Base-by-base conservation (phyloP, 2,797 vertebrate species). In the Scomberomorus guttatus region DNA sequence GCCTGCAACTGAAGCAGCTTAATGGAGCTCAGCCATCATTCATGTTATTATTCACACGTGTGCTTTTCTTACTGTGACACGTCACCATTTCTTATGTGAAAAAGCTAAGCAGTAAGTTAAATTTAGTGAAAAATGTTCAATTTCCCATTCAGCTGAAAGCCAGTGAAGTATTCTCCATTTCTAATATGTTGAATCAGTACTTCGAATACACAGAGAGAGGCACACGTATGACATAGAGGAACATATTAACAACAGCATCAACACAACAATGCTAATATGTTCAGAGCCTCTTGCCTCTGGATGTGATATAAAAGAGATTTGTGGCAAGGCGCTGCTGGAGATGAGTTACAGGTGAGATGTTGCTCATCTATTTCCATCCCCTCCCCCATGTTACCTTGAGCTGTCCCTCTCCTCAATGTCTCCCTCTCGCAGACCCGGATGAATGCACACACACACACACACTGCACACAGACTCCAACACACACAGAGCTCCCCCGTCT, bases 341-440 rank as follows among this genome's bases (percentile, higher is more conserved):
- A 85, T 82, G 77, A 85, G 51, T 75, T 80, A 83, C 65, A 80
- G 72, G 55, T 78, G 70, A 79, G 77, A 48, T 46, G 50, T 67
- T 78, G 24, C 67, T 73, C 29, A 64, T 54, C 27, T 32, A 60
- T n/a, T 60, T 57, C 64, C 39, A 27, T 34, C 55, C 65, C 65
- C 37, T 77, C 78, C 76, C 56, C 67, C 7, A 1, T 14, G 11
- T 79, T 78, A 82, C 68, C 81, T 81, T 83, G 60, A 82, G 55
- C 66, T 75, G 57, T 55, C 57, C 66, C 71, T 50, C 20, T 32
- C 66, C 64, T 70, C 70, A n/a, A 29, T 80, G 62, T 51, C 13
- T 58, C 17, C 12, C 24, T 55, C 50, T 69, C 25, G 50, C 5
- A 37, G 73, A 44, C 24, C 62, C 72, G 65, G 32, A 80, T 81